Percentiles rank a stretch among this genome's conserved stretches.
These are phyloP conservation scores for Albula glossodonta DNA, from an alignment of 2,113 vertebrate species.

Conservation along the genomic window DNA sequence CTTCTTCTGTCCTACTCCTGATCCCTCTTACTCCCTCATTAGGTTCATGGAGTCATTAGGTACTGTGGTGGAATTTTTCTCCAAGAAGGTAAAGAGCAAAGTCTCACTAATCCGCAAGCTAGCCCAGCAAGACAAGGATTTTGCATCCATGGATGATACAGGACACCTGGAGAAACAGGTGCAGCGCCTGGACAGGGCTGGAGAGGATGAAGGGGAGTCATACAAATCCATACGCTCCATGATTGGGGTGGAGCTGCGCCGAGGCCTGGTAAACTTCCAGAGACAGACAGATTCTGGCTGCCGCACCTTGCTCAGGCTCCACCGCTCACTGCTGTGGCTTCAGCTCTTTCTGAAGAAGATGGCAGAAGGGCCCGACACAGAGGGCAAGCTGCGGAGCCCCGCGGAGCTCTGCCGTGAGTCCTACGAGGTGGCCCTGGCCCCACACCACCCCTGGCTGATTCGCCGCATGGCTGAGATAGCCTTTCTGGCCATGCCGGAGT, in stretches of 20 bases:
- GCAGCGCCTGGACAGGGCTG: not conserved
- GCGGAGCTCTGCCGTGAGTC: conserved; percentile 67
- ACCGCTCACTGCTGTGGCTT: conserved; percentile 70
- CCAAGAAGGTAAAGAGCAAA: conserved; percentile 63
- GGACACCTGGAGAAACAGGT: not conserved
- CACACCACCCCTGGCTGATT: conserved; percentile 78
- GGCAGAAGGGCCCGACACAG: conserved; percentile 35
- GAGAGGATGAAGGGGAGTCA: conserved; percentile 22
- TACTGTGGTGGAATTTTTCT: conserved; percentile 66
- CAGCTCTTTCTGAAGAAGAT: conserved; percentile 66
- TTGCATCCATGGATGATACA: not conserved
- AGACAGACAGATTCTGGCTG: conserved; percentile 55
- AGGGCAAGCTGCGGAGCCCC: conserved; percentile 24
- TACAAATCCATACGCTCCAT: conserved; percentile 64
- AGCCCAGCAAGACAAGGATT: conserved; percentile 30
- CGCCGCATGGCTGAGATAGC: conserved; percentile 70
- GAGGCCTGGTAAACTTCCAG: conserved; percentile 50
- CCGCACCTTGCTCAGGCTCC: conserved; percentile 65
- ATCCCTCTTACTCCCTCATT: not conserved
- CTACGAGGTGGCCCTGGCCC: conserved; percentile 71
- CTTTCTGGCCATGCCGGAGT: conserved; percentile 72
- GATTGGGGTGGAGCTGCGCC: conserved; percentile 57
- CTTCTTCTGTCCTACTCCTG: not conserved
- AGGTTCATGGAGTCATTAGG: conserved; percentile 71
- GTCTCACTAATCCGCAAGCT: conserved; percentile 55